These are phyloP conservation scores for Dendrocincla tyrannina DNA, from an alignment of 2,797 vertebrate species.

Conservation along the genomic window DNA sequence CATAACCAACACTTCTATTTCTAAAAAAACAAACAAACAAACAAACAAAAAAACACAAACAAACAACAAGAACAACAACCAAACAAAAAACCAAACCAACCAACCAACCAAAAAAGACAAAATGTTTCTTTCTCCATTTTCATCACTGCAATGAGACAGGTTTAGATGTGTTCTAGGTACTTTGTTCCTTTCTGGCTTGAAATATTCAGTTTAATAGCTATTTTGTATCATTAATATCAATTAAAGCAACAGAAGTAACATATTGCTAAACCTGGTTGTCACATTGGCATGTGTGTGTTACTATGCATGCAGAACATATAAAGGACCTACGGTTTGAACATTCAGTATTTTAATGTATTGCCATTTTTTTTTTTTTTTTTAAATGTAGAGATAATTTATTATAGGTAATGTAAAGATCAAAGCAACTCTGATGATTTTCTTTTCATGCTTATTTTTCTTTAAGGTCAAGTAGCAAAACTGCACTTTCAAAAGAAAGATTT, in stretches of 20 bases:
- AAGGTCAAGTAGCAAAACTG: not conserved
- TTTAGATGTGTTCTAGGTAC: not conserved
- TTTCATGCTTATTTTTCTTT: not conserved
- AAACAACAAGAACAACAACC: no score
- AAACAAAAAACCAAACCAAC: no score
- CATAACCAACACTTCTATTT: not conserved
- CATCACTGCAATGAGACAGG: not conserved
- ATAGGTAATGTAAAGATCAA: not conserved
- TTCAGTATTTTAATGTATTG: not conserved
- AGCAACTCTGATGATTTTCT: not conserved
- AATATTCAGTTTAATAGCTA: not conserved
- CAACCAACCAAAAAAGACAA: no score
- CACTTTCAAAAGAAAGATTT: slow-evolving; percentile 9
- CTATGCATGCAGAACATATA: not conserved
- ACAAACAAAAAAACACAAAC: not conserved
- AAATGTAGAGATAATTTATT: not conserved
- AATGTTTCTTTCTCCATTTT: not conserved
- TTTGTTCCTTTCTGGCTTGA: not conserved
- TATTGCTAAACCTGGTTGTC: not conserved
- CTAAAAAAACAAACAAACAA: not conserved
- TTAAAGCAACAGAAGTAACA: not conserved
- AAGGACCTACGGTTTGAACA: not conserved
- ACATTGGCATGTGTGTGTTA: not conserved
- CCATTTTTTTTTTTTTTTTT: not conserved
- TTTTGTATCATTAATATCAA: not conserved